Evolutionary conservation across 2,113 vertebrate species (phyloP), one percentile per base, ranked within the genome.

Genomic region (Varanus salvator): DNA sequence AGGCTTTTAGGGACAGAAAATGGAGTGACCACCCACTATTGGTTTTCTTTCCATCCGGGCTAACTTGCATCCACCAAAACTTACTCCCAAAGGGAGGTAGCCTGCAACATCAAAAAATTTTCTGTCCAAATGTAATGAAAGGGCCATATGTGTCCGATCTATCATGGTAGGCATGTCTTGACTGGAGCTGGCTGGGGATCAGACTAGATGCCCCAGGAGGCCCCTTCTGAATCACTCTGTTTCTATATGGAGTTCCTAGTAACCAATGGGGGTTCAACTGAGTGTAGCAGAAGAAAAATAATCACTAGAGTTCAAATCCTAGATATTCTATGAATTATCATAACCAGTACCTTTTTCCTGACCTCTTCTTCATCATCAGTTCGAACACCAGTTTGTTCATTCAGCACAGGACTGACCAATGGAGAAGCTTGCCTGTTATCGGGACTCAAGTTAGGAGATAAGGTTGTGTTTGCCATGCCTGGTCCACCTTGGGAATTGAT

Each of bases 281-380:
- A 72, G 44, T 19, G 15, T n/a, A 25, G 66, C 14, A 19, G 6
- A 4, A 12, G n/a, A 84, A 1, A 1, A 48, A 38, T 29, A 86
- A 50, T 50, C 77, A 57, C 52, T 78, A 8, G 4, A 8, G 9
- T 25, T 52, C 34, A 82, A 31, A 64, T 83, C 8, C n/a, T 34
- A 82, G 57, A 25, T 57, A 25, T 80, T 72, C 31, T 2, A 50
- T 3, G 75, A 21, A 27, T 50, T 75, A 75, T 54, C 14, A 50
- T 31, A 76, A 84, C 14, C 1, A 19, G 91, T 94, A 99, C 99
- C 98, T 99, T 99, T 96, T 97, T 98, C 93, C 98, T 98, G 92
- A 97, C 98, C 23, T 99, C 99, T 1, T 99, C 99, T 87, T 99
- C 99, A 0, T 99, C 99, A 0, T 99, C 98, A 0, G 98, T 98